Evolutionary conservation across 1,140 invertebrate genomes (phyloP), one percentile per base, ranked within the genome.

Genomic region (Hyles vespertilio): DNA sequence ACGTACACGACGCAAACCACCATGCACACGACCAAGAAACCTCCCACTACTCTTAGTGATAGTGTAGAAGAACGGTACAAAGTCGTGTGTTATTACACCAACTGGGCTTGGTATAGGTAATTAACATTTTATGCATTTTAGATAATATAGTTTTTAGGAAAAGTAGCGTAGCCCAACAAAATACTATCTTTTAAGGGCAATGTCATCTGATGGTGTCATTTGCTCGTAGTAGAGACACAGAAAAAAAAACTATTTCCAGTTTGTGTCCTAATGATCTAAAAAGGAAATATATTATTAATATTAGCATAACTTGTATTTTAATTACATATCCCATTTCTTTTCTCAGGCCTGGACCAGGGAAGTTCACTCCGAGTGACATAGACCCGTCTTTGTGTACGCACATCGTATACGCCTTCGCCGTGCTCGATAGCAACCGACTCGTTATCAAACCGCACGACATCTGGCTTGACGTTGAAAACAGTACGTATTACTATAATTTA

Each of bases 31-130:
- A 69, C 69, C 5, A 71, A 60, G 34, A 74, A 57, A 54, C 72
- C 73, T n/a, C 59, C 57, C 5, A 74, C 68, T 22, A 50, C 55
- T 8, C 33, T 34, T 43, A 51, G 58, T 57, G 44, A 51, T 58
- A 44, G 54, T 69, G 56, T 57, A n/a, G 75, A 74, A 48, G 76
- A 82, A 10, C 72, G 91, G 52, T 94, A 90, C 63, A 93, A 95
- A 89, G 90, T 98, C 0, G 95, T 98, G 1, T 98, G 96, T 65
- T 98, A 98, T 76, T 98, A 97, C 74, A 97, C 96, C 0, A 98
- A 97, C 72, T 98, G 97, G 97, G 95, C 96, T 9, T 97, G 96
- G 95, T 97, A 96, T 72, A 92, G 89, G 89, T 90, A 77, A 62
- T 51, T 48, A 22, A 5, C 5, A 48, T 48, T 10, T 48, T 48